Percentiles rank a stretch among this genome's conserved stretches.
These are phyloP conservation scores for Blera fallax DNA, from an alignment of 2,888 invertebrate genomes.

Conservation along the genomic window DNA sequence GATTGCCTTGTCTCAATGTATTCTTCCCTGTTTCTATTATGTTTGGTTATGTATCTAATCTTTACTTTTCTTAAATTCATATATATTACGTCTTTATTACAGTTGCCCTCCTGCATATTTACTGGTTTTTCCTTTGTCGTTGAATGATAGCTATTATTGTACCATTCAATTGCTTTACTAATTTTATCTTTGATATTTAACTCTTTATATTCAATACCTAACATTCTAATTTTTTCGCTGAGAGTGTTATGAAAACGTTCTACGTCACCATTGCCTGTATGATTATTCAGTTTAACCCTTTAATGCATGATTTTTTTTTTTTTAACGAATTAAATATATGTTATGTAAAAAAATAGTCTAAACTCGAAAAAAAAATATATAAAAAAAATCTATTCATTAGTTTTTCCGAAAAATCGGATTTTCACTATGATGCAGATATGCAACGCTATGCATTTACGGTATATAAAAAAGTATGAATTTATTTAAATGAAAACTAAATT, in stretches of 20 bases:
- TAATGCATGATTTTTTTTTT: no score
- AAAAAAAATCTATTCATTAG: no score
- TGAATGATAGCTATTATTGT: neutral
- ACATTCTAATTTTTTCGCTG: slow-evolving; percentile 2
- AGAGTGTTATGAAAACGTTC: slow-evolving; percentile 29
- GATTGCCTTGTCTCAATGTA: neutral
- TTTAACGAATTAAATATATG: no score
- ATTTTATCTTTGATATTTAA: neutral
- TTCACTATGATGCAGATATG: no score
- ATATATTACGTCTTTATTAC: neutral
- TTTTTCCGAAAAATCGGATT: no score
- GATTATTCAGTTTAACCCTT: slow-evolving; percentile 41
- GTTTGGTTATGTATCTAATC: neutral
- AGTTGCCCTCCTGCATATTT: neutral
- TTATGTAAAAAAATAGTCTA: no score
- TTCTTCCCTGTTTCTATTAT: neutral
- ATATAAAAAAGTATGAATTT: no score
- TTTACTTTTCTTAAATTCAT: neutral
- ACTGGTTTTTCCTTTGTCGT: neutral
- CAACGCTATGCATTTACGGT: no score
- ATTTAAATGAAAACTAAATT: no score
- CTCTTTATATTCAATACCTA: neutral
- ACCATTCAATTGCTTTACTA: neutral
- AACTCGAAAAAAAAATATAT: no score
- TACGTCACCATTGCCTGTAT: slow-evolving; percentile 48